Conservation (phyloP, 2,888 invertebrate species). For the Tholera decimalis region DNA sequence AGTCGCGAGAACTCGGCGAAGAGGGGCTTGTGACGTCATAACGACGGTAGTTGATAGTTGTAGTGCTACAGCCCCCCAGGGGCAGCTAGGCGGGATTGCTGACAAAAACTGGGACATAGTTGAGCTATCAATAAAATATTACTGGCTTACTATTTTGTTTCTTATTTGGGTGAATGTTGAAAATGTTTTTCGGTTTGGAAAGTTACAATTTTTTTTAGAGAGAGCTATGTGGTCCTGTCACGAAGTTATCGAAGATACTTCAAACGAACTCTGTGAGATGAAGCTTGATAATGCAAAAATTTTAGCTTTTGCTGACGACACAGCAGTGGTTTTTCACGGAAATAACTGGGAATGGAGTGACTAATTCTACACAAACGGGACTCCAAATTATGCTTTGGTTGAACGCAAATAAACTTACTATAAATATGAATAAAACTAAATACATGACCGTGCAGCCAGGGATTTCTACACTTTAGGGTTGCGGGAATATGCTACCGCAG, state of each 20-base stretch:
- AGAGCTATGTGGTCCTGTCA: conserved; percentile 6
- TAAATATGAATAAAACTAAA: no score
- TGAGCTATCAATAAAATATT: conserved; percentile 64
- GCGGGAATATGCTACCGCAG: no score
- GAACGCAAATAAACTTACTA: no score
- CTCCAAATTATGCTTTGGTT: no score
- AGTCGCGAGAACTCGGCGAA: conserved; percentile 45
- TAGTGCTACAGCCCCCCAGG: conserved; percentile 60
- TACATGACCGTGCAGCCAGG: no score
- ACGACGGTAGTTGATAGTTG: conserved; percentile 67
- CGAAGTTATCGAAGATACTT: neutral
- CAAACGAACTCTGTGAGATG: no score
- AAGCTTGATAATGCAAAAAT: no score
- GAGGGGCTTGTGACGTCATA: conserved; percentile 62
- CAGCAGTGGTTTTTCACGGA: no score
- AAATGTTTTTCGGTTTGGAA: neutral
- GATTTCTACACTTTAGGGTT: no score
- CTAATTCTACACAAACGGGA: no score
- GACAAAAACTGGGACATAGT: conserved; percentile 58
- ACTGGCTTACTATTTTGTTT: conserved; percentile 48
- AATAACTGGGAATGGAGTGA: no score
- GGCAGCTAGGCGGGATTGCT: conserved; percentile 58
- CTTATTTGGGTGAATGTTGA: conserved; percentile 17
- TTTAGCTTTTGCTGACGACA: no score
- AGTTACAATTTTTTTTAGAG: conserved; percentile 5